phyloP scores from a whole-genome alignment of 2,113 vertebrate species.

The Tautogolabrus adspersus region DNA sequence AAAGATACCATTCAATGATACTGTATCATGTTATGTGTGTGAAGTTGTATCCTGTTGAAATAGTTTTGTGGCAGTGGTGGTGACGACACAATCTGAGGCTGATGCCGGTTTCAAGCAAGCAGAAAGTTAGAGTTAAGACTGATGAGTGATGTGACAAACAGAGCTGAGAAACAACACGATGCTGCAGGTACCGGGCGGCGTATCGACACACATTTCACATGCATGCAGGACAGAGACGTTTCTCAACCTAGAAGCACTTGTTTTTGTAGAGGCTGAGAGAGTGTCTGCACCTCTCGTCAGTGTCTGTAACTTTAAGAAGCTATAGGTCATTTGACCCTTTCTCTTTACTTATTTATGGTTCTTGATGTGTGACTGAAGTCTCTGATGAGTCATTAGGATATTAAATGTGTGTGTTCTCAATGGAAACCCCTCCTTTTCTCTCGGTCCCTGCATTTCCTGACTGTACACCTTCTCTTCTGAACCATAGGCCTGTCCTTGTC shows the following conservation, averaged over 20 bases:
- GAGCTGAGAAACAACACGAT: background rate
- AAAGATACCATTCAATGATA: background rate
- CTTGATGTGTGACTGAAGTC: slow-evolving; percentile 2
- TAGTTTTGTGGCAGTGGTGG: background rate
- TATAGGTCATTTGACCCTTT: slow-evolving; percentile 3
- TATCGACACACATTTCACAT: slow-evolving; percentile 26
- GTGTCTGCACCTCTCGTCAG: background rate
- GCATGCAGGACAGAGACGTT: background rate
- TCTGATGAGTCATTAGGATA: slow-evolving; percentile 26
- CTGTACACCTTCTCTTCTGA: slow-evolving; percentile 41
- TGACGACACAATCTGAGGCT: background rate
- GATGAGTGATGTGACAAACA: slow-evolving; percentile 33
- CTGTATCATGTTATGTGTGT: background rate
- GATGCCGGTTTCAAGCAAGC: slow-evolving; percentile 2
- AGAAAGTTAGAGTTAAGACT: background rate
- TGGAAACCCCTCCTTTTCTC: slow-evolving; percentile 54
- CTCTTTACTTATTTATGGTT: background rate
- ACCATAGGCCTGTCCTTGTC: slow-evolving; percentile 50
- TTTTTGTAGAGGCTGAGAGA: no score
- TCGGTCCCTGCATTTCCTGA: slow-evolving; percentile 20
- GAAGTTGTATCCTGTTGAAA: background rate
- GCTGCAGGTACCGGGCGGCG: slow-evolving; percentile 46
- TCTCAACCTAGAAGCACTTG: background rate
- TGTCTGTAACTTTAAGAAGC: slow-evolving; percentile 1
- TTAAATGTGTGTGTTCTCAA: background rate